Evolutionary conservation across 2,113 vertebrate species (phyloP), one percentile per base, ranked within the genome.

Genomic region (Galeopterus variegatus): DNA sequence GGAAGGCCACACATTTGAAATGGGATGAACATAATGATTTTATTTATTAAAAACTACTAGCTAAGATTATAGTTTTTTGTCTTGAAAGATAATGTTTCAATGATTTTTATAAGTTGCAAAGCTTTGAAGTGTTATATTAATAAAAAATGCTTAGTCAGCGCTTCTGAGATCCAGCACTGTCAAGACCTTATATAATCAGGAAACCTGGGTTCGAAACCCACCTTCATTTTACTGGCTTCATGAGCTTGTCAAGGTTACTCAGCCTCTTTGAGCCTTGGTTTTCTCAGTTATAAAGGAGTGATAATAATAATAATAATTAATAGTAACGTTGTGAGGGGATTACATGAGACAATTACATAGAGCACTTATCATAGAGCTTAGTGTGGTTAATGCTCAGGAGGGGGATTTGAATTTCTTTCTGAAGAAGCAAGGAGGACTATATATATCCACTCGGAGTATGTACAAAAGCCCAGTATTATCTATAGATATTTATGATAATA

Each of bases 391-490:
- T 56, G 24, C 8, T 41, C 89, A 93, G 1, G n/a, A 64, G 28
- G 62, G 54, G 28, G 45, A 69, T 73, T 58, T 69, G 28, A 90
- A 92, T 93, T 60, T 45, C 56, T 92, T 96, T 96, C 88, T 88
- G 15, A 94, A 95, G 48, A 93, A 60, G 5, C 6, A 18, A 18
- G 31, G n/a, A 94, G 14, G 31, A 52, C 5, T 67, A 8, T 45
- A 62, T 72, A 85, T 72, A 85, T 89, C 24, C 75, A 80, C 21
- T 83, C 52, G 76, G 0, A 21, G 23, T 41, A 58, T 86, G 33
- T 62, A 1, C 8, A 91, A 52, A 94, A 60, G n/a, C 72, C 33
- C 33, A 56, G 41, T 75, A 31, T 85, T 72, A 73, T 77, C 24
- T 88, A 73, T 10, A 88, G 11, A 26, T 58, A 85, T 54, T 77